Evolutionary conservation across 2,113 vertebrate species (phyloP).

Genomic region (Illadopsis cleaveri): DNA sequence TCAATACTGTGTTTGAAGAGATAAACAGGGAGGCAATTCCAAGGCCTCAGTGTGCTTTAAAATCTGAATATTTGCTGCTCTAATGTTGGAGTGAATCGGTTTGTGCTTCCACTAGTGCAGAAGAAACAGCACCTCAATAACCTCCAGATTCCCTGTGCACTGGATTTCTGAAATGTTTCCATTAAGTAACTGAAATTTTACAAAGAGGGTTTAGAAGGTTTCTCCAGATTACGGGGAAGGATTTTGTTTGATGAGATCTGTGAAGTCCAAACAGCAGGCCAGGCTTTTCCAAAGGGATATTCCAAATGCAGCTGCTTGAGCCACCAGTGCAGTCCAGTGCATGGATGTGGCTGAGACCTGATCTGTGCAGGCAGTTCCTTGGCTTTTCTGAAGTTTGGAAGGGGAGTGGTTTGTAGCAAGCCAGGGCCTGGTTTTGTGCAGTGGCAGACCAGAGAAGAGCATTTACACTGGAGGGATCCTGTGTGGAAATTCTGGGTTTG

Average conservation of each 20-base stretch:
- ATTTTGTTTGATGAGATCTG: neutral
- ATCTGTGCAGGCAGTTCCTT: accelerated
- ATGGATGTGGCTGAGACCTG: neutral
- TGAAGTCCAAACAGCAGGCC: neutral
- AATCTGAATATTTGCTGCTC: neutral
- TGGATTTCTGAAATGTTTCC: neutral
- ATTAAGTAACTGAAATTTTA: neutral
- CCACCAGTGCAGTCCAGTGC: accelerated
- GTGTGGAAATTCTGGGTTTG: neutral
- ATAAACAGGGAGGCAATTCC: neutral
- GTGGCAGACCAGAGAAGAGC: neutral
- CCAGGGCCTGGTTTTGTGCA: neutral
- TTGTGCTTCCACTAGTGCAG: neutral
- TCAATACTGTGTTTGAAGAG: neutral
- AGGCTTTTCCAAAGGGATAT: neutral
- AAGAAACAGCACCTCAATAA: neutral
- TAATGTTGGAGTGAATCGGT: neutral
- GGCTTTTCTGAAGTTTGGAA: neutral
- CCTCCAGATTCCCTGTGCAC: neutral
- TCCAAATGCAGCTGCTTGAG: neutral
- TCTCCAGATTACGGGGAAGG: neutral
- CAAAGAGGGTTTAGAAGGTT: neutral
- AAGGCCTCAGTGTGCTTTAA: neutral
- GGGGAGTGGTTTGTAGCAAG: neutral
- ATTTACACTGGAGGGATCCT: accelerated